phyloP scores from a whole-genome alignment of 30 jellyfish, hydroid and myxozoan species.

The Chrysaora quinquecirrha region DNA sequence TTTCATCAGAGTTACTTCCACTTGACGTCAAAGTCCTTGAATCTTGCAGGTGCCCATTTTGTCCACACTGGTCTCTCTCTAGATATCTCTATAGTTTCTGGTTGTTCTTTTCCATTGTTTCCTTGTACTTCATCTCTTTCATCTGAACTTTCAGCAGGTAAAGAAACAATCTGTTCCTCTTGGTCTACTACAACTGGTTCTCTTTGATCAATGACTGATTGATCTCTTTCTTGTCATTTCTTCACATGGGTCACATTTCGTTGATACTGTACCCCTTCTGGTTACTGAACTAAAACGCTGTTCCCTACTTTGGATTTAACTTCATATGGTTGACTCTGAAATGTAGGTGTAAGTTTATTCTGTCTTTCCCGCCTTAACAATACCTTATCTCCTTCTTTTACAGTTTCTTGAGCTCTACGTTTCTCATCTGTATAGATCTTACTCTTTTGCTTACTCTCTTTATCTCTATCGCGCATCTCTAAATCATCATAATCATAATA shows the following conservation, averaged over 20 bases:
- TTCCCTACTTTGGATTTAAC: constrained; percentile 31
- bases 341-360: constrained; percentile 47
- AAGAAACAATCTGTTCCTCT: constrained; percentile 28
- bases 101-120: constrained; percentile 24
- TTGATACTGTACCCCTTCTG: constrained; percentile 32
- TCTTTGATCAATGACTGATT: constrained; percentile 25
- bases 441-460: constrained; percentile 19
- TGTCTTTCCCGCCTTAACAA: constrained; percentile 20
- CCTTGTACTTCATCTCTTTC: constrained; percentile 13
- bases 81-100: constrained; percentile 31
- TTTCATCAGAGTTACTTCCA: no score
- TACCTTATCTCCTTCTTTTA: constrained; percentile 51
- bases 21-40: constrained; percentile 52
- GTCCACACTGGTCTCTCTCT: constrained; percentile 29
- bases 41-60: constrained; percentile 41
- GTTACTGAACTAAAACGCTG: constrained; percentile 40
- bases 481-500: constrained; percentile 23
- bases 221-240: constrained; percentile 32
- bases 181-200: constrained; percentile 18
- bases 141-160: constrained; percentile 27
- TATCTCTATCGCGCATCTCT: constrained; percentile 37
- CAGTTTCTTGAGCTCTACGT: constrained; percentile 24
- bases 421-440: constrained; percentile 39
- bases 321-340: constrained; percentile 38
- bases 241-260: constrained; percentile 36